A percentile compares a stretch with the other conserved stretches of the same genome.
These are phyloP conservation scores for Tachypleus tridentatus DNA, from an alignment of 1,140 invertebrate species.

Conservation along the genomic window DNA sequence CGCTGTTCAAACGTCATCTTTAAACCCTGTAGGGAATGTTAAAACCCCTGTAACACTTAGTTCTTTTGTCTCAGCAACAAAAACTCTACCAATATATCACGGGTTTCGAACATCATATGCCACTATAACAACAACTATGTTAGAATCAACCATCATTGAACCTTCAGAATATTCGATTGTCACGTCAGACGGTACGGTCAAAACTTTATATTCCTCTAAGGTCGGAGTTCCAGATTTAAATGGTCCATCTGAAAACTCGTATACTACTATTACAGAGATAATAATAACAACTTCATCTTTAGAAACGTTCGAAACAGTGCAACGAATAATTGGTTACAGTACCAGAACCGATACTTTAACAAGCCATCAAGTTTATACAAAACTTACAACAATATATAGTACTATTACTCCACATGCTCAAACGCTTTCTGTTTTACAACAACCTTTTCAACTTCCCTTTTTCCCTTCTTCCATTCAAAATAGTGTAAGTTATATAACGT, in stretches of 20 bases:
- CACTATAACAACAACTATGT: conserved; percentile 26
- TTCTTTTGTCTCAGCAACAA: conserved; percentile 25
- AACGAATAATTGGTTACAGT: conserved; percentile 26
- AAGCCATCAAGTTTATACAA: conserved; percentile 24
- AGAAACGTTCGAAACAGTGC: conserved; percentile 25
- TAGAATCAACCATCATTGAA: conserved; percentile 23
- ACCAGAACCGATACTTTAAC: conserved; percentile 27
- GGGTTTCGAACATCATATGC: conserved; percentile 28
- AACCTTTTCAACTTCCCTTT: too few relatives aligned
- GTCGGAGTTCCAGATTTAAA: conserved; percentile 14
- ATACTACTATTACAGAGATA: conserved; percentile 23
- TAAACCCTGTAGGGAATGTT: too few relatives aligned
- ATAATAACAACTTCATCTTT: conserved; percentile 27
- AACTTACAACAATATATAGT: conserved; percentile 20
- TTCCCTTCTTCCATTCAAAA: conserved; percentile 18
- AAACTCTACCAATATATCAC: conserved; percentile 28
- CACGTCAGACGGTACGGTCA: conserved; percentile 16
- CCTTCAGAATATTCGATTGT: conserved; percentile 24
- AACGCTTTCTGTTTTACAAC: conserved; percentile 8
- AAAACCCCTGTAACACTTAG: conserved; percentile 22
- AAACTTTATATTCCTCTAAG: conserved; percentile 21
- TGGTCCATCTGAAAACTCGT: background rate
- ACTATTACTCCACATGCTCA: conserved; percentile 20
- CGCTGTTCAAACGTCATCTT: too few relatives aligned
- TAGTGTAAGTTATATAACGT: conserved; percentile 16